Base-by-base conservation (phyloP, 2,113 vertebrate genomes). In the Hippocampus guttulatus region DNA sequence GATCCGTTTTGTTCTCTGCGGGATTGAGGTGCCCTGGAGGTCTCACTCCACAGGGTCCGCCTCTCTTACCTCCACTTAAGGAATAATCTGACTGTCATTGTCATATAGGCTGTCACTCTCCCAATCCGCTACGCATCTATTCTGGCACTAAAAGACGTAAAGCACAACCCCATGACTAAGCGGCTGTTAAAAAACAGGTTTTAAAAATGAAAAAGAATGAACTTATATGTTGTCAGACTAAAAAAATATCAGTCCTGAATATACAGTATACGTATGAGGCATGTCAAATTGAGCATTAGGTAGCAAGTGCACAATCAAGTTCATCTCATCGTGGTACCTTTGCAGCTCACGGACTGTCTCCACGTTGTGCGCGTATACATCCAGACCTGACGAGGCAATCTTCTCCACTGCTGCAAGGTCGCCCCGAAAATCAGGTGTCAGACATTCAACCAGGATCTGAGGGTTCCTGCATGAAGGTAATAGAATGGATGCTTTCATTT, bases 351-450 rank as follows among this genome's bases (percentile, higher is more conserved):
- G 93, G 64, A 99, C 97, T 0, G 97, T 99, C 85, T 98, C 97
- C 79, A 99, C 92, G 49, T 98, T 98, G 84, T 99, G 97, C 0
- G 97, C 97, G 0, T 95, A 99, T 3, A 99, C 97, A 3, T 99
- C 97, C 74, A 98, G 91, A 2, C 97, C 96, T 0, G 96, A 98
- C 69, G 85, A 15, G 2, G 93, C 92, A 0, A 99, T 93, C 60
- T 90, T 95, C 85, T 94, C 95, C 67, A 99, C 92, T 0, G 96
- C 93, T 21, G 81, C 75, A 8, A 97, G 92, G 78, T 98, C 94
- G 0, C 97, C 97, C 41, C 95, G 91, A 52, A 99, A 99, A 87
- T 99, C 97, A 33, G 97, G 96, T 0, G 97, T 98, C n/a, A 99
- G 88, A 80, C 97, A 99, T 78, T 99, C 97, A 20, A 98, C 94